Evolutionary conservation across 1,140 invertebrate genomes (phyloP).

Genomic region (Phortica variegata): DNA sequence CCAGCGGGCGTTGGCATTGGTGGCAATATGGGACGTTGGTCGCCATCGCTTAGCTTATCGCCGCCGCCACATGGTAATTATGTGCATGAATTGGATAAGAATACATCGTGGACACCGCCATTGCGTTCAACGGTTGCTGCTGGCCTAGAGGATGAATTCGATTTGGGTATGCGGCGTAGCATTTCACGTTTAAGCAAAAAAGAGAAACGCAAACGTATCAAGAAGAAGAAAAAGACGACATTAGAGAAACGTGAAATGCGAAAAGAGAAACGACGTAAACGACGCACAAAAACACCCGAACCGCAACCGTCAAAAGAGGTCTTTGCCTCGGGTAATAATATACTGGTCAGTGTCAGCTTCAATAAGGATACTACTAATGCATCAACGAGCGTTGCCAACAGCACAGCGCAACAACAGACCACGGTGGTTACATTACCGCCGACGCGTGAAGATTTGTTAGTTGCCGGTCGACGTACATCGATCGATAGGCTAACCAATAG

Average conservation of each 20-base stretch:
- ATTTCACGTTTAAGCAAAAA: conserved; percentile 39
- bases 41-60: conserved; percentile 38
- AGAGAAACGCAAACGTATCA: conserved; percentile 51
- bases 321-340: conserved; percentile 88
- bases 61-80: conserved; percentile 12
- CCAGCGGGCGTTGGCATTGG: no score
- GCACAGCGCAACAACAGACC: conserved; percentile 24
- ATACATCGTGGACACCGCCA: conserved; percentile 47
- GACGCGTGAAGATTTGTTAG: conserved; percentile 42
- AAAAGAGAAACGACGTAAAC: conserved; percentile 65
- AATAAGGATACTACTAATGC: conserved; percentile 67
- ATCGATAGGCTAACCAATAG: conserved; percentile 24
- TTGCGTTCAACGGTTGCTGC: conserved; percentile 57
- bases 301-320: conserved; percentile 79
- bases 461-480: conserved; percentile 31
- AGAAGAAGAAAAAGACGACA: conserved; percentile 47
- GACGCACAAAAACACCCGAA: conserved; percentile 60
- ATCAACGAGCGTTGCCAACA: conserved; percentile 16
- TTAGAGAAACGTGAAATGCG: conserved; percentile 57
- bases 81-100: conserved; percentile 31
- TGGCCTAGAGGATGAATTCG: conserved; percentile 16
- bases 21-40: no score
- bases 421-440: conserved; percentile 42
- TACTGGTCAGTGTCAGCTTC: conserved; percentile 88
- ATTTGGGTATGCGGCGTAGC: conserved; percentile 24